These are phyloP conservation scores for Leistus spinibarbis DNA, from an alignment of 2,888 invertebrate genomes.

Conservation along the genomic window DNA sequence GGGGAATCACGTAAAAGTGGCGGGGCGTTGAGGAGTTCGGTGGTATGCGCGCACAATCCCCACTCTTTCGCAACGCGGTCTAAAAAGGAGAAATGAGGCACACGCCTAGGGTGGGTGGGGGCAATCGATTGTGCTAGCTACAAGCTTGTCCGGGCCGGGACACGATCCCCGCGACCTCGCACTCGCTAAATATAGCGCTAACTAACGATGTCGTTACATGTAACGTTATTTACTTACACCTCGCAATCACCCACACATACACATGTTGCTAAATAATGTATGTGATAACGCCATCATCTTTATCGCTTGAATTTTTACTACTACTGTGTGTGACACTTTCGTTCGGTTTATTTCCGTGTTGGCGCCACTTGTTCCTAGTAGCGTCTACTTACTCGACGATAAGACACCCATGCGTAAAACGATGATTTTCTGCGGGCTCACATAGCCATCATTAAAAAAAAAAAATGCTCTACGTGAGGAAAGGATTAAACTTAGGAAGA, in stretches of 20 bases:
- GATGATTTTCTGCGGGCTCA: too few species aligned
- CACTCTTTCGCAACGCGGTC: constrained; percentile 1
- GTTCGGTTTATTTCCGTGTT: not conserved
- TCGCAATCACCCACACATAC: not conserved
- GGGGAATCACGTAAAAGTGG: not conserved
- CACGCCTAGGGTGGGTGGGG: constrained; percentile 38
- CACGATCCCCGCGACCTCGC: constrained; percentile 42
- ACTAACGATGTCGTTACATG: constrained; percentile 39
- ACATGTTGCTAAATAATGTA: not conserved
- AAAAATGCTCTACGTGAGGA: too few species aligned
- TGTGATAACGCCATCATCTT: not conserved
- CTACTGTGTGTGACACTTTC: not conserved
- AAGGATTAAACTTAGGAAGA: too few species aligned
- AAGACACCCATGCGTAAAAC: too few species aligned
- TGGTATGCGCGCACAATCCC: constrained; percentile 3
- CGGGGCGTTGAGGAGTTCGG: not conserved
- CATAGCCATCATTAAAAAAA: too few species aligned
- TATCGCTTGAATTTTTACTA: not conserved
- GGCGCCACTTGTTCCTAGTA: not conserved
- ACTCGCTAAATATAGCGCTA: constrained; percentile 39
- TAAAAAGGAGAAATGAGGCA: constrained; percentile 21
- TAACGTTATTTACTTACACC: constrained; percentile 27
- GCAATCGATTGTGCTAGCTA: constrained; percentile 44
- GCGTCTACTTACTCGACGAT: not conserved
- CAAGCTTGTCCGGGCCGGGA: constrained; percentile 42